Conservation (phyloP, 2,888 invertebrate species). For the Augiades crinisus region DNA sequence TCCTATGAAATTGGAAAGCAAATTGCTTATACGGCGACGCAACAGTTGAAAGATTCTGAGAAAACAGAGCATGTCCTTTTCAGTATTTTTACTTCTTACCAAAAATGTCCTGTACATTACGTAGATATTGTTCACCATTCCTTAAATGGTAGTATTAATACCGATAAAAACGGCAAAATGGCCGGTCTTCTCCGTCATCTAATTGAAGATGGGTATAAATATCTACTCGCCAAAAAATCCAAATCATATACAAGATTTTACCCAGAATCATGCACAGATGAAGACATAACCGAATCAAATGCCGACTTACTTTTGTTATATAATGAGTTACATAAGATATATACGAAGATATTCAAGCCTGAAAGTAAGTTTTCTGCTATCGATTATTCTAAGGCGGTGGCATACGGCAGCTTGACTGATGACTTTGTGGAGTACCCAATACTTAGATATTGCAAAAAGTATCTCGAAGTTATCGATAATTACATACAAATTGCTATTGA, state of each 20-base stretch:
- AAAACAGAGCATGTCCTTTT: slow-evolving; percentile 39
- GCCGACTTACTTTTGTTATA: slow-evolving; percentile 71
- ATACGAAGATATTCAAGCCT: slow-evolving; percentile 36
- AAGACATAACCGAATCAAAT: slow-evolving; percentile 48
- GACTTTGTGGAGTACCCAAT: slow-evolving; percentile 78
- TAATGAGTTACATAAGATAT: slow-evolving; percentile 49
- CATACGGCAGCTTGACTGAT: slow-evolving; percentile 62
- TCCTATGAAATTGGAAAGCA: slow-evolving; percentile 77
- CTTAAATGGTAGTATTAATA: slow-evolving; percentile 38
- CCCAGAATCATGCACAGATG: slow-evolving; percentile 46
- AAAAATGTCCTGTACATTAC: slow-evolving; percentile 48
- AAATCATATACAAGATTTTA: slow-evolving; percentile 50
- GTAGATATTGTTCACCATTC: slow-evolving; percentile 41
- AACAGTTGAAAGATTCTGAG: slow-evolving; percentile 37
- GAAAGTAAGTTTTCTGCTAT: slow-evolving; percentile 57
- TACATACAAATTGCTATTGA: slow-evolving; percentile 62
- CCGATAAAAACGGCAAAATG: slow-evolving; percentile 30
- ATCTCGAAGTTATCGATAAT: slow-evolving; percentile 67
- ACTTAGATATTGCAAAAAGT: slow-evolving; percentile 72
- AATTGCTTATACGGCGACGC: slow-evolving; percentile 65
- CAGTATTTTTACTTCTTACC: slow-evolving; percentile 51
- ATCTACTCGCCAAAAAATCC: slow-evolving; percentile 32
- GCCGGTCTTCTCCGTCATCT: slow-evolving; percentile 35
- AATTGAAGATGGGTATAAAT: slow-evolving; percentile 44
- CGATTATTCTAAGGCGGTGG: slow-evolving; percentile 74